Base-by-base conservation (phyloP, 2,888 invertebrate species). In the Parthenolecanium corni region DNA sequence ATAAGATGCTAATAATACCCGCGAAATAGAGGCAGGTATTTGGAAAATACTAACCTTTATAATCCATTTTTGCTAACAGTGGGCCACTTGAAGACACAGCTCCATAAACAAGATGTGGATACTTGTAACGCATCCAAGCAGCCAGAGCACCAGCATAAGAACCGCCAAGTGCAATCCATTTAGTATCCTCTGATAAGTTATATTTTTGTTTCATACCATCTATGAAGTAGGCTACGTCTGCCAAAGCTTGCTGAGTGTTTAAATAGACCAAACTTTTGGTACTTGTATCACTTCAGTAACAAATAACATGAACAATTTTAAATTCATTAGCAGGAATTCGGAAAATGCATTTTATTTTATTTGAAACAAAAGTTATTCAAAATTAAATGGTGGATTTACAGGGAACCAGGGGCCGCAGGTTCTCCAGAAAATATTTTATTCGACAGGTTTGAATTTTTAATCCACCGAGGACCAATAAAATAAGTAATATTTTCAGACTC, bases 81-180 rank as follows among this genome's bases (percentile, higher is more conserved):
- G 95, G 95, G 0, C 90, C 94, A 77, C 92, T 93, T 0, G 89
- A 82, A 9, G 93, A 91, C 54, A 95, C 82, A 4, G 94, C 83
- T 1, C 85, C 93, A 71, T 85, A 78, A 2, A 93, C 83, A 23
- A 93, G 77, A 74, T 90, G 85, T 0, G 95, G 93, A 75, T 92
- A 95, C 73, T 92, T 93, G 57, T 83, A 75, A 51, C 94, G 76
- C 63, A 84, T 72, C 95, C 96, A 96, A 3, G 94, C 94, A 3
- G 93, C 89, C 68, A 96, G 74, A 0, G 90, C 87, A 1, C 94
- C 95, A 1, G 95, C 86, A 73, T 96, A 96, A 0, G 93, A 94
- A 2, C 95, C 95, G n/a, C 96, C 96, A 73, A 96, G 94, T 1
- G 84, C 85, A 66, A 96, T 84, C 91, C 93, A 94, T 73, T 86